Evolutionary conservation across 2,888 invertebrate genomes (phyloP).

Genomic region (Conchocele bisecta): DNA sequence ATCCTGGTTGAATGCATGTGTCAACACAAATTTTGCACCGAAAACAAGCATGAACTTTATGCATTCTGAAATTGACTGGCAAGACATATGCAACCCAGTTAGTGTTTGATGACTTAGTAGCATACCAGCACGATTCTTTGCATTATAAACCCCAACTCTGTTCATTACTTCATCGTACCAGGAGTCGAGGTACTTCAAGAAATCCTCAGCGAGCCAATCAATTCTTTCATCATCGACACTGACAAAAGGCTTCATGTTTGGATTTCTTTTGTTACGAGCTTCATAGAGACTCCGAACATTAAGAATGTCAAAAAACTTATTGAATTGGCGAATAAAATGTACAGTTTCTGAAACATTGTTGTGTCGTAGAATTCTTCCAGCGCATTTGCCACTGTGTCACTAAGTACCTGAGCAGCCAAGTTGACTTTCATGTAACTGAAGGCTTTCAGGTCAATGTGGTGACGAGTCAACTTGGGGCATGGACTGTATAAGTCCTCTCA

Average conservation of each 20-base stretch:
- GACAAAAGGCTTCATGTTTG: conserved; percentile 16
- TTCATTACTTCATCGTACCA: conserved; percentile 16
- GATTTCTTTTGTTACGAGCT: conserved; percentile 23
- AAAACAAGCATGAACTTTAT: not conserved
- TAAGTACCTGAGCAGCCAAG: conserved; percentile 32
- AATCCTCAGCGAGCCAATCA: conserved; percentile 17
- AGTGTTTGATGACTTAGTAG: conserved; percentile 30
- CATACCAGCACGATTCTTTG: not conserved
- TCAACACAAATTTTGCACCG: conserved; percentile 39
- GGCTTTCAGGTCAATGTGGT: conserved; percentile 27
- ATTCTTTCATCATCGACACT: conserved; percentile 14
- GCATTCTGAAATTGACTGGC: conserved; percentile 4
- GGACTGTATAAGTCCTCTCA: conserved; percentile 5
- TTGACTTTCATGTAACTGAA: conserved; percentile 37
- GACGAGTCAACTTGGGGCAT: conserved; percentile 32
- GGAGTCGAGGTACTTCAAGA: conserved; percentile 13
- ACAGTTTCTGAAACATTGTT: conserved; percentile 15
- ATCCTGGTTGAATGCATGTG: conserved; percentile 43
- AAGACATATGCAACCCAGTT: conserved; percentile 21
- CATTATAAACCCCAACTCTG: not conserved
- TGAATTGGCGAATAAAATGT: conserved; percentile 37
- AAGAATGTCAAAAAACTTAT: conserved; percentile 54
- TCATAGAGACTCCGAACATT: conserved; percentile 39
- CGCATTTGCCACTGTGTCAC: conserved; percentile 35
- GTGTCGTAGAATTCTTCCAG: conserved; percentile 16